Evolutionary conservation across 2,797 vertebrate species (phyloP).

Genomic region (Brachyalestes nurse): DNA sequence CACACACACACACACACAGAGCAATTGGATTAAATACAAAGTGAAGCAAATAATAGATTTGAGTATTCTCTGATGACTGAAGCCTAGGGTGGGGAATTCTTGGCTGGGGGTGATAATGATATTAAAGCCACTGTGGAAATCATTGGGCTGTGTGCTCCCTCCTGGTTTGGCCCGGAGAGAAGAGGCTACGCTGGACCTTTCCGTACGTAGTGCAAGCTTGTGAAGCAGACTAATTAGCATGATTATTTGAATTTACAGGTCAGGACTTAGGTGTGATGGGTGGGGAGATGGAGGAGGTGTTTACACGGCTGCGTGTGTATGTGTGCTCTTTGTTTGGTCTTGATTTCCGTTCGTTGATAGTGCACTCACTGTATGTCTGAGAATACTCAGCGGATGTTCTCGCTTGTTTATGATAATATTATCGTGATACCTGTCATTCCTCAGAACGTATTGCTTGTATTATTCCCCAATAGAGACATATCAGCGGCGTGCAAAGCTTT

Average conservation of each 20-base stretch:
- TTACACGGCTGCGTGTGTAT: slow-evolving; percentile 38
- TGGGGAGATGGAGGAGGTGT: slow-evolving; percentile 33
- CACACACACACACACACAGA: not conserved
- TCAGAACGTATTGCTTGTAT: slow-evolving; percentile 33
- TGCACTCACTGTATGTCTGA: slow-evolving; percentile 8
- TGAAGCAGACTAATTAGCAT: slow-evolving; percentile 84
- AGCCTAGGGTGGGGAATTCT: slow-evolving; percentile 65
- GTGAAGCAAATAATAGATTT: slow-evolving; percentile 82
- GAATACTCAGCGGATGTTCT: slow-evolving; percentile 28
- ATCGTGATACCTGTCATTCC: slow-evolving; percentile 37
- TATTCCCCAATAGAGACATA: slow-evolving; percentile 44
- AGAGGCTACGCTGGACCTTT: slow-evolving; percentile 75
- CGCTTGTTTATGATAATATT: slow-evolving; percentile 52
- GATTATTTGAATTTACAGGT: slow-evolving; percentile 82
- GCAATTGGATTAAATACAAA: slow-evolving; percentile 74
- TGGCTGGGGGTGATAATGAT: slow-evolving; percentile 81
- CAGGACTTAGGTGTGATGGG: slow-evolving; percentile 66
- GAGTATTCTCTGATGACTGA: slow-evolving; percentile 71
- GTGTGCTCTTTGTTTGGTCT: slow-evolving; percentile 33
- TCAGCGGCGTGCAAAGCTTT: slow-evolving; percentile 7
- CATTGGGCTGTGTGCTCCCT: slow-evolving; percentile 73
- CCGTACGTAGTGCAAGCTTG: slow-evolving; percentile 75
- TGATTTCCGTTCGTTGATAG: slow-evolving; percentile 17
- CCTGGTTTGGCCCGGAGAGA: slow-evolving; percentile 71
- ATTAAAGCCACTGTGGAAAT: slow-evolving; percentile 83